phyloP scores from a whole-genome alignment of 2,113 vertebrate genomes.

The Lichenostomus cassidix region DNA sequence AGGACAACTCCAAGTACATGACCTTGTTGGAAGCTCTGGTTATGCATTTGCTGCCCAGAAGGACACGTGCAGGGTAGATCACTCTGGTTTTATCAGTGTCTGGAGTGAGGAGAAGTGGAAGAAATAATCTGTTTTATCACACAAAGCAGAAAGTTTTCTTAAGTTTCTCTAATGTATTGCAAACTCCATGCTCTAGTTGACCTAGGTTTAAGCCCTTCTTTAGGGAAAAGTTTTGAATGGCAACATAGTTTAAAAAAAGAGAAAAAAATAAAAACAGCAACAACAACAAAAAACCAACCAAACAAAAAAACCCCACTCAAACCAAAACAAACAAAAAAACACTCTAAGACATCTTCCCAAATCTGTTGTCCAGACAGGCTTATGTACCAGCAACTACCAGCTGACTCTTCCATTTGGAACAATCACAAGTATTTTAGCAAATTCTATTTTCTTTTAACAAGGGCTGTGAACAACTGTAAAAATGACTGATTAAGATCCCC shows the following conservation, averaged over 20 bases:
- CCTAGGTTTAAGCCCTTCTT: background rate
- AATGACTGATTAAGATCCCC: background rate
- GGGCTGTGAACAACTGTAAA: background rate
- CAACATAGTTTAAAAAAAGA: background rate
- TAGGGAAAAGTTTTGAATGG: background rate
- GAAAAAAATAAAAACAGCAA: background rate
- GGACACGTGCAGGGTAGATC: fast-evolving
- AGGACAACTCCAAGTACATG: conserved; percentile 2
- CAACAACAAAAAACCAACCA: no score
- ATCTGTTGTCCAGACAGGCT: background rate
- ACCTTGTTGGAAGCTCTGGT: conserved; percentile 6
- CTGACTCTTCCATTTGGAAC: background rate
- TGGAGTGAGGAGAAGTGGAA: background rate
- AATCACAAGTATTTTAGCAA: background rate
- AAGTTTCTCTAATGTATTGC: background rate
- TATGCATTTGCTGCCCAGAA: background rate
- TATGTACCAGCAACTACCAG: background rate
- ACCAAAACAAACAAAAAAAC: background rate
- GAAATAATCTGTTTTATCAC: background rate
- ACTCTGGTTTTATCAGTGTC: background rate
- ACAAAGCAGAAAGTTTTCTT: background rate
- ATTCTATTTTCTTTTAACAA: background rate
- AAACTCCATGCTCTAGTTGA: background rate
- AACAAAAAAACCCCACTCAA: no score
- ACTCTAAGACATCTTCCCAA: background rate